These are phyloP conservation scores for Chrysaora quinquecirrha DNA, from an alignment of 30 jellyfish, hydroid and myxozoan species.

Conservation along the genomic window DNA sequence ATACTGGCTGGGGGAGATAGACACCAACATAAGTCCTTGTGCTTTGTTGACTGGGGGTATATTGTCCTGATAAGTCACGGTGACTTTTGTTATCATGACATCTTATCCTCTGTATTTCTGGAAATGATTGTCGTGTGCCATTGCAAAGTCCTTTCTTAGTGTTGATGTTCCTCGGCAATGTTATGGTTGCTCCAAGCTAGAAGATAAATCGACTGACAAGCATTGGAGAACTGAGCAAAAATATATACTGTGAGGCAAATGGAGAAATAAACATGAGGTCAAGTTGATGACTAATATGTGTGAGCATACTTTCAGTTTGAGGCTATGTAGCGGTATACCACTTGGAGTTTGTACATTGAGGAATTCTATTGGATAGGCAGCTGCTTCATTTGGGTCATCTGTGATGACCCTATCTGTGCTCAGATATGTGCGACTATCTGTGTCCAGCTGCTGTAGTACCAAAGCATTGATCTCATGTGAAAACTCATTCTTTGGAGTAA, in stretches of 20 bases:
- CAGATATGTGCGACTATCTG: too few relatives aligned
- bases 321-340: too few relatives aligned
- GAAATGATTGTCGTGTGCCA: slow-evolving; percentile 38
- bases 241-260: not conserved
- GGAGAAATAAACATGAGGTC: not conserved
- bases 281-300: not conserved
- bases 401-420: too few relatives aligned
- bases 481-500: too few relatives aligned
- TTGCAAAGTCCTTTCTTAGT: slow-evolving; percentile 34
- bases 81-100: slow-evolving; percentile 4
- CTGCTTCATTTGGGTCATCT: too few relatives aligned
- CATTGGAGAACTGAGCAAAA: not conserved
- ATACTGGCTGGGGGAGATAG: too few relatives aligned
- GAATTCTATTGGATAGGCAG: too few relatives aligned
- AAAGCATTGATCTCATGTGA: too few relatives aligned
- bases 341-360: too few relatives aligned
- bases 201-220: not conserved
- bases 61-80: slow-evolving; percentile 1
- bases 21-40: too few relatives aligned
- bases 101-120: too few relatives aligned
- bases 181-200: slow-evolving; percentile 22
- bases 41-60: slow-evolving; percentile 9
- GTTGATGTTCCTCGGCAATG: slow-evolving; percentile 16
- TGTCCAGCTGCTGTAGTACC: slow-evolving; percentile 10
- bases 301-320: not conserved